Evolutionary conservation across 2,888 invertebrate species (phyloP).

Genomic region (Torymus aiolomorphi): DNA sequence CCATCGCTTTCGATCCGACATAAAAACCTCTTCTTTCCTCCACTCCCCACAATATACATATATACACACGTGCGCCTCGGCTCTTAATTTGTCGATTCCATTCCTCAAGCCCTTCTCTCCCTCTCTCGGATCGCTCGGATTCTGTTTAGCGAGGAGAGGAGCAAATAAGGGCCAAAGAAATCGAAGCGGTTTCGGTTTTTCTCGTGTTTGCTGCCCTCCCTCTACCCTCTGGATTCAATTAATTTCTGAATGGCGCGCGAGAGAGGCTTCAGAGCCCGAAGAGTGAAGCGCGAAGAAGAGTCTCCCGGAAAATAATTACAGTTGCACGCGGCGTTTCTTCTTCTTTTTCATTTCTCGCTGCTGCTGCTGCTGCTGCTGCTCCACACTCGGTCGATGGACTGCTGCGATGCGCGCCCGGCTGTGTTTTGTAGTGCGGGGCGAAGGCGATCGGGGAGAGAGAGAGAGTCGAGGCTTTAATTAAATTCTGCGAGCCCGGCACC

Average conservation of each 20-base stretch:
- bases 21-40: background rate
- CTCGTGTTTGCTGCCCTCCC: slow-evolving; percentile 23
- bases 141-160: slow-evolving; percentile 28
- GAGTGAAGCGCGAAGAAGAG: no score
- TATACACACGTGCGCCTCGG: background rate
- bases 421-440: no score
- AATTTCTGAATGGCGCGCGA: slow-evolving; percentile 43
- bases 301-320: slow-evolving; percentile 36
- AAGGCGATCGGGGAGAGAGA: no score
- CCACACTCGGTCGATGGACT: no score
- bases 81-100: slow-evolving; percentile 44
- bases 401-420: no score
- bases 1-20: background rate
- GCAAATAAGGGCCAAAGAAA: slow-evolving; percentile 48
- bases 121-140: background rate
- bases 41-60: background rate
- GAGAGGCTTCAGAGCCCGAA: slow-evolving; percentile 2
- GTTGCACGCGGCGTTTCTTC: slow-evolving; percentile 4
- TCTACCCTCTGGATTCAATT: slow-evolving; percentile 32
- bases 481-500: no score
- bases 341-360: no score
- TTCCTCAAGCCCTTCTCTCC: background rate
- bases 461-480: no score
- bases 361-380: no score
- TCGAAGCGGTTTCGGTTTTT: background rate